These are phyloP conservation scores for Heliornis fulica DNA, from an alignment of 2,113 vertebrate genomes.

Conservation along the genomic window DNA sequence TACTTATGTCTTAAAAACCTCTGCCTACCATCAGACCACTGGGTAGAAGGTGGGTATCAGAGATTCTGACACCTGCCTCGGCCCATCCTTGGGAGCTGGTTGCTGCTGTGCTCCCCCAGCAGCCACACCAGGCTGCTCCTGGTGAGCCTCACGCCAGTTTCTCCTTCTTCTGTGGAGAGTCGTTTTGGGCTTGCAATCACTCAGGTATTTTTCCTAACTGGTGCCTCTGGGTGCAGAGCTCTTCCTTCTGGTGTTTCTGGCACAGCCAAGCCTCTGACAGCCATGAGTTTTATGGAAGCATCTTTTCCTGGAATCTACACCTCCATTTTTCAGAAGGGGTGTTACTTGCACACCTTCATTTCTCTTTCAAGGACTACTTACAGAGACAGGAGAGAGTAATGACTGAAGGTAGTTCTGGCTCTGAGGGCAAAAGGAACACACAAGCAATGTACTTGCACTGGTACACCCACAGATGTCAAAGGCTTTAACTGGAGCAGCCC, in stretches of 20 bases:
- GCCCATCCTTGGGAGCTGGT: neutral
- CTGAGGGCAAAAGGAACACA: neutral
- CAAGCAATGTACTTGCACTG: neutral
- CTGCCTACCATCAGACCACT: neutral
- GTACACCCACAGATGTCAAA: neutral
- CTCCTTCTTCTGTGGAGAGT: neutral
- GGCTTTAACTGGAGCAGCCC: neutral
- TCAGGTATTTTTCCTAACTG: neutral
- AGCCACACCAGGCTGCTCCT: neutral
- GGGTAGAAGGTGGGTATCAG: neutral
- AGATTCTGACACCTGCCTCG: neutral
- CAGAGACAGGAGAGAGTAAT: neutral
- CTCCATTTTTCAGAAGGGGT: neutral
- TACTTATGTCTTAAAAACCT: neutral
- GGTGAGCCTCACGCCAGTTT: rapidly evolving
- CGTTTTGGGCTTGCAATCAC: neutral
- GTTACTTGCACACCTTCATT: neutral
- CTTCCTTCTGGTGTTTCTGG: neutral
- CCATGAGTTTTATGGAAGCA: neutral
- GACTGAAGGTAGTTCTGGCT: neutral
- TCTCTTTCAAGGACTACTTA: neutral
- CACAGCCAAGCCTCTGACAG: neutral
- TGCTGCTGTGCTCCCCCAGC: neutral
- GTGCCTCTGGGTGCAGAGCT: neutral
- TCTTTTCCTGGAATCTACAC: neutral